Evolutionary conservation across 1,140 invertebrate species (phyloP), one percentile per base, ranked within the genome.

Genomic region (Drosophila rhopaloa): DNA sequence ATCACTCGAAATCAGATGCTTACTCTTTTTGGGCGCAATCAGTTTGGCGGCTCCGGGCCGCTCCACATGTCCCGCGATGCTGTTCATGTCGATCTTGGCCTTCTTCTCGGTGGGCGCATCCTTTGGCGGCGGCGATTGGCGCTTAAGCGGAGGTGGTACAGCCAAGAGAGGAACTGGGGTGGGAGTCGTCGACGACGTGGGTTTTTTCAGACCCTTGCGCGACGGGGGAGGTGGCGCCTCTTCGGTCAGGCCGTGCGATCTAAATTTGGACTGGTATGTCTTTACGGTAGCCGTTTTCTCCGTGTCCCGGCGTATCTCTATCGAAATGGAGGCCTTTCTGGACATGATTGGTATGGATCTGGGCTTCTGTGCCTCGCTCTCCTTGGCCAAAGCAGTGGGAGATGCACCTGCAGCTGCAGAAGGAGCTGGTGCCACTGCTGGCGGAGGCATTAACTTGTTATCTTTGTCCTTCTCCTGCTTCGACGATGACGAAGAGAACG

Each of bases 1-100:
- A 48, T 48, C 71, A 72, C 32, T 29, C 13, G 14, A 6, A 10
- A 32, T 43, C 58, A 7, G 75, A 94, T 93, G 96, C 97, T 97
- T 95, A 98, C 97, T 96, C 95, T 97, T 97, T 68, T 97, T 97
- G 66, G 96, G 94, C 72, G 97, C 95, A 85, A 97, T 97, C 46
- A 97, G 92, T 94, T 97, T 98, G 70, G 97, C 97, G 60, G 95
- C 93, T 67, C 96, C 96, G 46, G 95, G 95, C 90, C 96, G 95
- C 81, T 97, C 96, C 43, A 94, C 81, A 19, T 83, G 85, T 6
- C 76, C 93, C 3, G 76, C 83, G 75, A 93, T 61, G 92, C 63
- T 77, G 51, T 59, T 91, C 7, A 94, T 84, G 93, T 90, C 90
- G 71, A 95, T 93, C 92, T 96, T 96, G 11, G 95, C 89, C 91